A percentile compares a stretch with the other conserved stretches of the same genome.
Conservation (phyloP, 2,797 vertebrate genomes). For the Gouania willdenowi region DNA sequence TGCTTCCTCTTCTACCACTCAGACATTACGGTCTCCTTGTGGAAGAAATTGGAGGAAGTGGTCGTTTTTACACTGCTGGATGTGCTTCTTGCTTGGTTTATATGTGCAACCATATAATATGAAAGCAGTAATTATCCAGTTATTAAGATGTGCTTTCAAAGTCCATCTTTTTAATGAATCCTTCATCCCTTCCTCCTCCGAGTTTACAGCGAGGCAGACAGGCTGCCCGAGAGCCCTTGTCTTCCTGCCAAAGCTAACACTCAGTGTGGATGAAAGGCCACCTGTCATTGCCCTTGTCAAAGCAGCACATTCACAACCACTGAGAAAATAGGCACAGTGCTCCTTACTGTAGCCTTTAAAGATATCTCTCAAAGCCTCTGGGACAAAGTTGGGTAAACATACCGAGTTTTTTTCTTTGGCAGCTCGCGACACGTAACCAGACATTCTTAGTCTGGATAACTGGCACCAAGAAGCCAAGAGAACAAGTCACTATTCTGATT, state of each 20-base stretch:
- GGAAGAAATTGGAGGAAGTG: conserved; percentile 13
- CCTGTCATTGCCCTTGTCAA: conserved; percentile 51
- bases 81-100: conserved; percentile 4
- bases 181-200: conserved; percentile 8
- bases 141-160: conserved; percentile 10
- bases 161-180: conserved; percentile 9
- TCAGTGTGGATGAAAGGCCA: conserved; percentile 56
- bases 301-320: conserved; percentile 37
- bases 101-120: conserved; percentile 4
- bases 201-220: conserved; percentile 39
- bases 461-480: too few species aligned
- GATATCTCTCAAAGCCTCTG: too few species aligned
- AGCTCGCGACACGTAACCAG: too few species aligned
- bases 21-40: conserved; percentile 13
- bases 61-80: conserved; percentile 10
- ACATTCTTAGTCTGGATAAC: too few species aligned
- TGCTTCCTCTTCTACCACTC: conserved; percentile 8
- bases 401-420: too few species aligned
- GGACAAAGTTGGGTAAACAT: too few species aligned
- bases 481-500: too few species aligned
- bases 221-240: conserved; percentile 30
- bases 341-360: too few species aligned
- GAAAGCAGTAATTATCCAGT: conserved; percentile 35
- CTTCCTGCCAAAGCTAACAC: conserved; percentile 62
- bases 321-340: conserved; percentile 33